Percentiles rank a stretch among this genome's conserved stretches.
Evolutionary conservation across 64 coral and sea anemone species (phyloP).

Genomic region (Trachythela sp.): DNA sequence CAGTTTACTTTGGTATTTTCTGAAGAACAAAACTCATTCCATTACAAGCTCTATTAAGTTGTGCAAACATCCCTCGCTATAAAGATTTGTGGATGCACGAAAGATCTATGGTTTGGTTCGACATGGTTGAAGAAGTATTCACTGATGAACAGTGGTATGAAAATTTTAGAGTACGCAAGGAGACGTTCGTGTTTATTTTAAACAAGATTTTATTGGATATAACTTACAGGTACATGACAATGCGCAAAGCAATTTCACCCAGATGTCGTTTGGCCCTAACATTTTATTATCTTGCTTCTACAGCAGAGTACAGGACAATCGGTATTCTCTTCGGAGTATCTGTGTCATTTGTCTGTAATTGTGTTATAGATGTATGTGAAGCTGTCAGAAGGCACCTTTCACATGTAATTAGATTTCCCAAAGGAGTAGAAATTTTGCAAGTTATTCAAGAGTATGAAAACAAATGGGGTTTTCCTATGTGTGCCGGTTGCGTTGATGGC

Average conservation of each 20-base stretch:
- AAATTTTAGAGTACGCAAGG: conserved; percentile 9
- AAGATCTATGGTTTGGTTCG: neutral
- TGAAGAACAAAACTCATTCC: neutral
- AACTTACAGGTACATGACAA: neutral
- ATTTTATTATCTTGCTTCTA: conserved; percentile 32
- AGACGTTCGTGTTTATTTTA: neutral
- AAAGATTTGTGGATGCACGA: neutral
- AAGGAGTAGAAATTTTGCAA: conserved; percentile 39
- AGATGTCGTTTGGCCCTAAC: neutral
- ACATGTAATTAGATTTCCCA: conserved; percentile 27
- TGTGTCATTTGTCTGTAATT: conserved; percentile 37
- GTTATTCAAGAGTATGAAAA: conserved; percentile 39
- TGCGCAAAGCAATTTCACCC: conserved; percentile 1
- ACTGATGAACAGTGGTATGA: conserved; percentile 2
- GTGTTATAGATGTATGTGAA: conserved; percentile 11
- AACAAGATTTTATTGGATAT: neutral
- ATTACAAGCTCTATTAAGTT: neutral
- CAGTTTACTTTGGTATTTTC: neutral
- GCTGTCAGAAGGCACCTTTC: conserved; percentile 1
- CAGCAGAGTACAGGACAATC: conserved; percentile 14
- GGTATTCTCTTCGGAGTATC: conserved; percentile 40
- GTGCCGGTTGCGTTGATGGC: neutral
- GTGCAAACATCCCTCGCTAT: neutral
- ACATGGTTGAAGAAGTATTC: neutral
- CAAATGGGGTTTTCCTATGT: conserved; percentile 61